A percentile compares a stretch with the other conserved stretches of the same genome.
Conservation (phyloP, 2,888 invertebrate species). For the Opisthograptis luteolata region DNA sequence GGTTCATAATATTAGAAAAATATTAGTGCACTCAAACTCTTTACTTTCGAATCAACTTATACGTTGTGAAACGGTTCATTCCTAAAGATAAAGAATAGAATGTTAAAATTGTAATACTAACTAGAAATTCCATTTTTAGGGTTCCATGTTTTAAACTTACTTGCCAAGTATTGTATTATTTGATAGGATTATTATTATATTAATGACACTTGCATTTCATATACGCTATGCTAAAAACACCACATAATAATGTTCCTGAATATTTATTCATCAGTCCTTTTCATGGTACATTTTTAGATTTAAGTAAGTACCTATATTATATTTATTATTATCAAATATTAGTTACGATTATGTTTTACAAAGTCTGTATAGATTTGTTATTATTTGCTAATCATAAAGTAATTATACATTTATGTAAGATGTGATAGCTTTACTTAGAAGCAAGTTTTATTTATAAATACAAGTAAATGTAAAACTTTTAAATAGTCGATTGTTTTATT, state of each 20-base stretch:
- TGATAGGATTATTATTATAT: constrained; percentile 46
- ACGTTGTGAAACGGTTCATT: constrained; percentile 37
- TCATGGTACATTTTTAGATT: constrained; percentile 52
- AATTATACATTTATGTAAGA: constrained; percentile 68
- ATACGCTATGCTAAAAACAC: constrained; percentile 53
- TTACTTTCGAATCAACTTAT: constrained; percentile 13
- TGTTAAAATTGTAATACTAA: constrained; percentile 29
- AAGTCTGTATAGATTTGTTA: constrained; percentile 77
- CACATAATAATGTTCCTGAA: constrained; percentile 71
- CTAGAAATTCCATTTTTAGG: constrained; percentile 56
- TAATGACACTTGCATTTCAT: constrained; percentile 55
- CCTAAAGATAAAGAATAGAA: constrained; percentile 38
- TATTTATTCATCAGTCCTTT: constrained; percentile 58
- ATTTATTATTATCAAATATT: constrained; percentile 67
- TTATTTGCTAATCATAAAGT: constrained; percentile 72
- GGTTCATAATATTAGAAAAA: constrained; percentile 16
- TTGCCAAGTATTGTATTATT: constrained; percentile 70
- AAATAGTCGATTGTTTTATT: constrained; percentile 73
- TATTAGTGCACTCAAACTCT: constrained; percentile 44
- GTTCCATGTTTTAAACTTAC: constrained; percentile 58
- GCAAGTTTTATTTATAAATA: constrained; percentile 78
- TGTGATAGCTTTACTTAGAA: constrained; percentile 83
- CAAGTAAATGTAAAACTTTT: constrained; percentile 69
- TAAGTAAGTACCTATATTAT: constrained; percentile 62
- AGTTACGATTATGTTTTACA: constrained; percentile 61